These are phyloP conservation scores for Ennomos erosarius DNA, from an alignment of 2,888 invertebrate genomes.

Conservation along the genomic window DNA sequence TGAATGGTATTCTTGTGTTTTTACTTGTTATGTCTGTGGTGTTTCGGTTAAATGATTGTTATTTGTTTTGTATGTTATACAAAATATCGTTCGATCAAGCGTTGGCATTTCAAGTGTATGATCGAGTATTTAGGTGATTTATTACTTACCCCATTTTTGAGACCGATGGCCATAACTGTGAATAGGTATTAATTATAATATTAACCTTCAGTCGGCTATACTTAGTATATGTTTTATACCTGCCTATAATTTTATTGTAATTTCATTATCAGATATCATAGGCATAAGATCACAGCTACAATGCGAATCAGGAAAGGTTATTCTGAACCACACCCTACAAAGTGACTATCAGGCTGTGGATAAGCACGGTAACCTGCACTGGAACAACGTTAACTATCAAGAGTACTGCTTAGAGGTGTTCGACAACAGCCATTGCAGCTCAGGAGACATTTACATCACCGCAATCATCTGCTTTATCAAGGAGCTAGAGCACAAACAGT, in stretches of 20 bases:
- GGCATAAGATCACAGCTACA: constrained; percentile 60
- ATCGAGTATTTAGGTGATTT: no score
- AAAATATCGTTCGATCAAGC: no score
- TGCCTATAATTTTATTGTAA: no score
- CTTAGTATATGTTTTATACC: constrained; percentile 4
- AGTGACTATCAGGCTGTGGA: constrained; percentile 60
- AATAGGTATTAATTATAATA: no score
- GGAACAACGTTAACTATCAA: constrained; percentile 46
- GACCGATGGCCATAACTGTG: no score
- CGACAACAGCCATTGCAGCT: constrained; percentile 62
- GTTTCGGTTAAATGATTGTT: no score
- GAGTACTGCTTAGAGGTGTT: constrained; percentile 76
- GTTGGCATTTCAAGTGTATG: no score
- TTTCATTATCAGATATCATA: constrained; percentile 55
- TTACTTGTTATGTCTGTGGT: no score
- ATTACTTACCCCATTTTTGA: no score
- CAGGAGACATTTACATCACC: constrained; percentile 52
- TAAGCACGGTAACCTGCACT: constrained; percentile 54
- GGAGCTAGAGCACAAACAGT: constrained; percentile 56
- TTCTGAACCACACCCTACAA: constrained; percentile 56
- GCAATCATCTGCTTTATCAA: constrained; percentile 68
- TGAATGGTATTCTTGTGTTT: no score
- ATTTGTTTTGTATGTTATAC: no score
- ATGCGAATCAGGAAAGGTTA: constrained; percentile 60
- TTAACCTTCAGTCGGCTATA: no score